phyloP scores from a whole-genome alignment of 2,797 vertebrate species.

The Sebastes steindachneri region DNA sequence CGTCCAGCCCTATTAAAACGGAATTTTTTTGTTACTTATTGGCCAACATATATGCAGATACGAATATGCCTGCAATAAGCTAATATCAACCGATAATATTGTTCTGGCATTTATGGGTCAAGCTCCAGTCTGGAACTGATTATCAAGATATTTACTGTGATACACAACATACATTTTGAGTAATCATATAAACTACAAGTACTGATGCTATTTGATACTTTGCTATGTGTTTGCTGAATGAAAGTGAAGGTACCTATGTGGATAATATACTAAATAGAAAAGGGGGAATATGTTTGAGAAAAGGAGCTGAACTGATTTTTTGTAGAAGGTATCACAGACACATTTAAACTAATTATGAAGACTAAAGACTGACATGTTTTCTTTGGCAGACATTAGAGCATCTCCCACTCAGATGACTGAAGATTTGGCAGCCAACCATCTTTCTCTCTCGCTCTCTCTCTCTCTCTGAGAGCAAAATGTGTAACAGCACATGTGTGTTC shows the following conservation, averaged over 20 bases:
- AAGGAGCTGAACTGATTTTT: neutral
- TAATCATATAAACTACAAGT: neutral
- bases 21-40: neutral
- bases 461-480: neutral
- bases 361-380: conserved; percentile 24
- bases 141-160: neutral
- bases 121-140: neutral
- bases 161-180: neutral
- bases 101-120: neutral
- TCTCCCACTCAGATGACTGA: conserved; percentile 28
- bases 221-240: neutral
- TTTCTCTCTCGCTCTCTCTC: neutral
- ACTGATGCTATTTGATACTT: neutral
- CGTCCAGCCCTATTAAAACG: too few relatives aligned
- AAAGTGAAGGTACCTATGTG: neutral
- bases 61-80: neutral
- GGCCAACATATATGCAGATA: neutral
- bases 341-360: conserved; percentile 11
- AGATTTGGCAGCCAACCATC: conserved; percentile 19
- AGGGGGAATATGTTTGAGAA: neutral
- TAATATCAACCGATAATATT: neutral
- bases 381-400: conserved; percentile 28
- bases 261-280: neutral
- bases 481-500: neutral
- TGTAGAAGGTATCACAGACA: neutral